Evolutionary conservation across 2,888 invertebrate genomes (phyloP), one percentile per base, ranked within the genome.

Genomic region (Eupithecia exiguata): DNA sequence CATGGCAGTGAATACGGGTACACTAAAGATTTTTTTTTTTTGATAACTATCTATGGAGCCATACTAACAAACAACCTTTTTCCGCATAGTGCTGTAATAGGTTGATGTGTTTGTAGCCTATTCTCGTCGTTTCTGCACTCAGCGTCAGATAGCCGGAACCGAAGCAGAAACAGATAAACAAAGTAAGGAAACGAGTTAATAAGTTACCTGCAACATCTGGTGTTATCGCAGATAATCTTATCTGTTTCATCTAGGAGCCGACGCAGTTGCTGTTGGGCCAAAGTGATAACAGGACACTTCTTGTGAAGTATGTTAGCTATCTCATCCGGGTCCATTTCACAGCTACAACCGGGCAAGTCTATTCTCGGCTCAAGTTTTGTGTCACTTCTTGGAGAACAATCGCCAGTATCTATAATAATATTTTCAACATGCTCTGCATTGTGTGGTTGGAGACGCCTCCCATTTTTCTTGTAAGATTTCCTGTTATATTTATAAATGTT

Each of bases 241-340:
- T 92, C 91, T 18, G 91, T 92, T 81, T 91, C 91, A 69, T 91
- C 88, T n/a, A 93, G 80, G 25, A 94, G 83, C 66, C 84, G 87
- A 73, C 90, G 86, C 1, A 93, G 85, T 79, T 94, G 94, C 67
- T 90, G 87, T 77, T 92, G 89, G 2, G 94, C 94, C 65, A 94
- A 80, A 9, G 87, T 87, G 25, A 94, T 93, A 1, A 93, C 92
- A 7, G 92, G 91, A 70, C 92, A 92, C 83, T 94, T 94, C 77
- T 91, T 93, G 78, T 93, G 92, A 9, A 93, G 83, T 73, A 94
- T 91, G 77, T 86, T 88, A 2, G 91, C 88, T 62, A 93, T 84
- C 74, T 93, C 92, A 25, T 94, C 92, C 4, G 87, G 81, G 53
- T 91, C 91, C 62, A 86, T 65, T 18, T 89, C 89, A 71, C 91